Evolutionary conservation across 2,797 vertebrate genomes (phyloP).

Genomic region (Ctenochaetus hawaiiensis): DNA sequence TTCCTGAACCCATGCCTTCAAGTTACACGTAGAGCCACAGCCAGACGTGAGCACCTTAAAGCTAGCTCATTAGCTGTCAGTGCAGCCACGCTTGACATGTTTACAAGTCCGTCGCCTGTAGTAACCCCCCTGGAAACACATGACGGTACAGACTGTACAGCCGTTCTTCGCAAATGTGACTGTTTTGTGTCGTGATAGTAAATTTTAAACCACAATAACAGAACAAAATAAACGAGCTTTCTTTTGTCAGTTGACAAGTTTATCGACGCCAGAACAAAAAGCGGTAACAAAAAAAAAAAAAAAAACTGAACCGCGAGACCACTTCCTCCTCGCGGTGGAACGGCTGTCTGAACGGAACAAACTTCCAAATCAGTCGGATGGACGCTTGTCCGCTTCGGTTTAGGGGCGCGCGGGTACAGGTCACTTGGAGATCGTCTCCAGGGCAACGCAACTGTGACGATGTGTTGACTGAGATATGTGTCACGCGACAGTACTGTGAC

Average conservation of each 20-base stretch:
- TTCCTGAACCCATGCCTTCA: constrained; percentile 60
- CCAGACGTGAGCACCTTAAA: background rate
- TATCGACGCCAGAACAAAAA: background rate
- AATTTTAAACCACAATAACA: background rate
- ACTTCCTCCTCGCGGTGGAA: constrained; percentile 53
- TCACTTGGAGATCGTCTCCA: constrained; percentile 56
- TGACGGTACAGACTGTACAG: background rate
- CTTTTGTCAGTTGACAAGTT: background rate
- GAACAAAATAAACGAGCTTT: no score
- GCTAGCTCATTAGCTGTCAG: background rate
- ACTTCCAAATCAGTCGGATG: constrained; percentile 51
- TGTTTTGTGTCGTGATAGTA: background rate
- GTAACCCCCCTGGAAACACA: constrained; percentile 79
- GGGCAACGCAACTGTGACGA: constrained; percentile 30
- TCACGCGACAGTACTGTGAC: constrained; percentile 85
- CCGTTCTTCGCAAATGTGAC: fast-evolving
- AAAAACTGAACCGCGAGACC: background rate
- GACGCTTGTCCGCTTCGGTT: fast-evolving
- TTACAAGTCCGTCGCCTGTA: constrained; percentile 74
- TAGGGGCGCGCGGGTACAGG: fast-evolving
- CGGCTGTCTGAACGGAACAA: constrained; percentile 7
- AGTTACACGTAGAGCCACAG: constrained; percentile 10
- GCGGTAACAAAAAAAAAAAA: background rate
- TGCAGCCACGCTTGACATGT: constrained; percentile 53
- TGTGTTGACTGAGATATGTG: constrained; percentile 53